A percentile compares a stretch with the other conserved stretches of the same genome.
phyloP scores from a whole-genome alignment of 2,113 vertebrate species.

The Halcyon senegalensis region DNA sequence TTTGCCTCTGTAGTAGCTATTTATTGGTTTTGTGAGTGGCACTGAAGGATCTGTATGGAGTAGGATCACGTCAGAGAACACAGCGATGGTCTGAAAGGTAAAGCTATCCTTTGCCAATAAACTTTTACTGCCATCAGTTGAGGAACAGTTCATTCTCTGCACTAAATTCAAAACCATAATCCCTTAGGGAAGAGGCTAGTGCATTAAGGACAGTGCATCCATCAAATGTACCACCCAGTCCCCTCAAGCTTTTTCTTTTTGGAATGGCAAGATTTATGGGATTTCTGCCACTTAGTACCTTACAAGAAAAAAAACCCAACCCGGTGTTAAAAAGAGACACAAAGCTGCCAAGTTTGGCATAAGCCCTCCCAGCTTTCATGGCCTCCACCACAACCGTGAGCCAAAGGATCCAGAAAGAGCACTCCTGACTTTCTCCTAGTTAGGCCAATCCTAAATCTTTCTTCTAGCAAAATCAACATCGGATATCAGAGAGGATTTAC shows the following conservation, averaged over 20 bases:
- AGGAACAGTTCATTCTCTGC: slow-evolving; percentile 25
- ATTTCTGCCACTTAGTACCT: slow-evolving; percentile 57
- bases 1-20: neutral
- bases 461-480: neutral
- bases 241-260: slow-evolving; percentile 49
- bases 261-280: slow-evolving; percentile 47
- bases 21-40: neutral
- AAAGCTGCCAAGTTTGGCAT: slow-evolving; percentile 1
- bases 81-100: neutral
- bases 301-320: neutral
- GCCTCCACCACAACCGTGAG: neutral
- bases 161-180: slow-evolving; percentile 35
- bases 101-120: slow-evolving; percentile 15
- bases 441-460: neutral
- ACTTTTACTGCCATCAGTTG: slow-evolving; percentile 37
- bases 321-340: neutral
- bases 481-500: neutral
- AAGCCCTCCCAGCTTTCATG: neutral
- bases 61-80: neutral
- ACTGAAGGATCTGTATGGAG: neutral
- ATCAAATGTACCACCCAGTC: slow-evolving; percentile 11
- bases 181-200: slow-evolving; percentile 50
- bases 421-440: neutral
- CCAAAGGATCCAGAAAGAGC: neutral
- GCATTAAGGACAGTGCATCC: slow-evolving; percentile 35